A percentile compares a stretch with the other conserved stretches of the same genome.
Evolutionary conservation across 2,113 vertebrate genomes (phyloP).

Genomic region (Oxygymnocypris stewartii): DNA sequence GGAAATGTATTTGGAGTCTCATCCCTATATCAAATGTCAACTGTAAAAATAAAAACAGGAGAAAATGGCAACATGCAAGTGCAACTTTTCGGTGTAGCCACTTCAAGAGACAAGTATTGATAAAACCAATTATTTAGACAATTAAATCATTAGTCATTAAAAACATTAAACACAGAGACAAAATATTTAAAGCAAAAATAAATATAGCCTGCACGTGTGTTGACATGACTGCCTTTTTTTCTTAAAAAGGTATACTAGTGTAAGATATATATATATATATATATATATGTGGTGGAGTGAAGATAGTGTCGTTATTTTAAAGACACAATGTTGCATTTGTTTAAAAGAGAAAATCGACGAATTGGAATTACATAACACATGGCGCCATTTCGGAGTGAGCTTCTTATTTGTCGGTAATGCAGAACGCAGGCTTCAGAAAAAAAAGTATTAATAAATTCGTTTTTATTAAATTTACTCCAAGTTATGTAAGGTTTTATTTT

Average conservation of each 20-base stretch:
- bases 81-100: not conserved
- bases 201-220: not conserved
- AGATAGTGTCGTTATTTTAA: not conserved
- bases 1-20: not conserved
- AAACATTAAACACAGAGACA: not conserved
- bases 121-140: not conserved
- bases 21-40: not conserved
- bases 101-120: not conserved
- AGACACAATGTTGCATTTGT: not conserved
- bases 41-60: not conserved
- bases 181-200: not conserved
- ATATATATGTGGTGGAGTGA: not conserved
- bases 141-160: not conserved
- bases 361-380: conserved; percentile 7
- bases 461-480: not conserved
- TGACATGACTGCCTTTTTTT: not conserved
- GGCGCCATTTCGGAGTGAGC: not conserved
- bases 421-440: not conserved
- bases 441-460: not conserved
- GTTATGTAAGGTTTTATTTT: conserved; percentile 32
- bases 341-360: not conserved
- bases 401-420: not conserved
- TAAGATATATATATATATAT: not conserved
- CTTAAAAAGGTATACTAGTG: not conserved
- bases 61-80: not conserved